Evolutionary conservation across 2,797 vertebrate genomes (phyloP).

Genomic region (Huso huso): DNA sequence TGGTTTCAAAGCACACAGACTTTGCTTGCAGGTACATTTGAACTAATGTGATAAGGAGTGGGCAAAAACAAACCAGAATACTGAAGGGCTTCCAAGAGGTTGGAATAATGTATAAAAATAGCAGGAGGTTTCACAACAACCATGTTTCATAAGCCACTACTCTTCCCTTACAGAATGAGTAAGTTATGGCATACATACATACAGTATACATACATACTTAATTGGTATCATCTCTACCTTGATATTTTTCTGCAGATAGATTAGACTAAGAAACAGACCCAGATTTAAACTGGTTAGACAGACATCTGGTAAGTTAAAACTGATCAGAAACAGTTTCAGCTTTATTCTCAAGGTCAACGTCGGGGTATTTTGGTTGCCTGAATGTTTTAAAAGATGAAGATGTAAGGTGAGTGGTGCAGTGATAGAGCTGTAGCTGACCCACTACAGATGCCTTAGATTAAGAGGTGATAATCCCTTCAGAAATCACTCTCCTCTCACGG

Average conservation of each 20-base stretch:
- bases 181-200: constrained; percentile 50
- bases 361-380: constrained; percentile 43
- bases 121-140: constrained; percentile 50
- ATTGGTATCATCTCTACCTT: constrained; percentile 21
- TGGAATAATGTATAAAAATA: constrained; percentile 53
- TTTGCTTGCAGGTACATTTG: no score
- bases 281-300: constrained; percentile 42
- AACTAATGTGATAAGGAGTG: no score
- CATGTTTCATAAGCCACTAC: constrained; percentile 50
- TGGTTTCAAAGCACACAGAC: no score
- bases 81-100: constrained; percentile 25
- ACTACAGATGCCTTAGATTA: constrained; percentile 69
- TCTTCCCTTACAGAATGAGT: constrained; percentile 42
- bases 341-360: constrained; percentile 43
- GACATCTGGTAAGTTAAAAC: constrained; percentile 32
- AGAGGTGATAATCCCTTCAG: constrained; percentile 55
- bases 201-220: constrained; percentile 36
- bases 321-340: constrained; percentile 40
- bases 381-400: constrained; percentile 37
- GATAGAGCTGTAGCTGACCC: constrained; percentile 33
- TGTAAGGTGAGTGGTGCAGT: constrained; percentile 30
- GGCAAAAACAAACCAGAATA: no score
- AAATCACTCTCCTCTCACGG: constrained; percentile 37
- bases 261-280: constrained; percentile 21
- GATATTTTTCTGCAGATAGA: constrained; percentile 39